Evolutionary conservation across 2,888 invertebrate genomes (phyloP).

Genomic region (Nipponacmea schrenckii): DNA sequence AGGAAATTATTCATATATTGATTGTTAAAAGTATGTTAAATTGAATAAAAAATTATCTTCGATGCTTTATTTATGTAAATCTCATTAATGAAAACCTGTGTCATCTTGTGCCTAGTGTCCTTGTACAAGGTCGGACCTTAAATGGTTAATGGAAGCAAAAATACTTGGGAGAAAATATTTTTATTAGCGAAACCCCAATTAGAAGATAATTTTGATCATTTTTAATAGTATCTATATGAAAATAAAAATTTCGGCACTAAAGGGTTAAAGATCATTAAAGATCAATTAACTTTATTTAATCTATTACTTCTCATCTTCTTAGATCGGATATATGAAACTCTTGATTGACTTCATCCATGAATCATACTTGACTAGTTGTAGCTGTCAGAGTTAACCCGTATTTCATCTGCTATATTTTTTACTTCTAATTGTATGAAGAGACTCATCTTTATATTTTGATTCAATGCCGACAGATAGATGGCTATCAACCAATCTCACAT

Average conservation of each 20-base stretch:
- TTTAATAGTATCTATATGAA: not conserved
- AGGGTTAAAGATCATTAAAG: not conserved
- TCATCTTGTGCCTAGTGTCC: not conserved
- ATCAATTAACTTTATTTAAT: too few species aligned
- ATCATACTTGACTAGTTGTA: too few species aligned
- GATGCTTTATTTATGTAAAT: not conserved
- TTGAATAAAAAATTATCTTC: not conserved
- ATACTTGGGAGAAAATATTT: not conserved
- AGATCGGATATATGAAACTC: too few species aligned
- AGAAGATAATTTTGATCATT: not conserved
- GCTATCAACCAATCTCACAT: too few species aligned
- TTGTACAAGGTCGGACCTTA: not conserved
- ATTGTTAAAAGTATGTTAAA: not conserved
- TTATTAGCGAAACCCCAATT: not conserved
- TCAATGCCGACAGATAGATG: too few species aligned
- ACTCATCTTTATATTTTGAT: too few species aligned
- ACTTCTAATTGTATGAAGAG: too few species aligned
- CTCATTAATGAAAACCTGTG: not conserved
- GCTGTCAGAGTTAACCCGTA: too few species aligned
- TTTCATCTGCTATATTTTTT: too few species aligned
- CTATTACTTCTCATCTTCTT: too few species aligned
- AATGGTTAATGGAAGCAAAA: not conserved
- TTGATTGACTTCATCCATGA: too few species aligned
- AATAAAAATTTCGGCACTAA: not conserved
- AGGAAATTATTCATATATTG: not conserved